Evolutionary conservation across 2,113 vertebrate genomes (phyloP).

Genomic region (Amphiprion ocellaris): DNA sequence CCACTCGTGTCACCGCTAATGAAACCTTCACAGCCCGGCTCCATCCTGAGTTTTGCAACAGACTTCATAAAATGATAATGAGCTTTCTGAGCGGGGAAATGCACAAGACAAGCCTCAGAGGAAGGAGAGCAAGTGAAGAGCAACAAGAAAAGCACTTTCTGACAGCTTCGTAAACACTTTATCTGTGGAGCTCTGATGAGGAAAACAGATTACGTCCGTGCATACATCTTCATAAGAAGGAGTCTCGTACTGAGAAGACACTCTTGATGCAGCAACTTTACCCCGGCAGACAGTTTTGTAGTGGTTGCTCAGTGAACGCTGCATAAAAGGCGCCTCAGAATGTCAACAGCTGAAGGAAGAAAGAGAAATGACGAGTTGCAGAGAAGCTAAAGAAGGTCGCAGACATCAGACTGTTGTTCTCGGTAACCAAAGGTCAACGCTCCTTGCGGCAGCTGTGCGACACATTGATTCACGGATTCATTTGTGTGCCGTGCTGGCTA

Average conservation of each 20-base stretch:
- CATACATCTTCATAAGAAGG: slow-evolving; percentile 6
- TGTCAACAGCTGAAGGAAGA: slow-evolving; percentile 50
- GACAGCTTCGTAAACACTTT: slow-evolving; percentile 1
- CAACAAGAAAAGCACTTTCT: background rate
- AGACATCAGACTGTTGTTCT: slow-evolving; percentile 58
- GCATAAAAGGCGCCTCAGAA: slow-evolving; percentile 34
- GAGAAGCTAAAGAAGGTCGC: slow-evolving; percentile 33
- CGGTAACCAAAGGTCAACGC: slow-evolving; percentile 72
- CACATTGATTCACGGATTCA: slow-evolving; percentile 54
- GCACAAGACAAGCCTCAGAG: background rate
- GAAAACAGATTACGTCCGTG: background rate
- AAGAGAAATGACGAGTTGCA: slow-evolving; percentile 34
- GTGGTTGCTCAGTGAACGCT: slow-evolving; percentile 8
- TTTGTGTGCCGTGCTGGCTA: slow-evolving; percentile 32
- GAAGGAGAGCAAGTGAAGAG: background rate
- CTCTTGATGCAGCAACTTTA: background rate
- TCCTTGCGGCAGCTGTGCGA: slow-evolving; percentile 49
- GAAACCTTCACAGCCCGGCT: background rate
- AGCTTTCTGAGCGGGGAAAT: slow-evolving; percentile 7
- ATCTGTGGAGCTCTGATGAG: background rate
- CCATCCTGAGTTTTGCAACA: background rate
- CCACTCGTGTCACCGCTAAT: background rate
- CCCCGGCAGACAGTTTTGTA: background rate
- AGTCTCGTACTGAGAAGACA: background rate
- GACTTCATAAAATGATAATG: slow-evolving; percentile 20